A percentile compares a stretch with the other conserved stretches of the same genome.
Conservation (phyloP, 64 coral and sea anemone genomes). For the Actinia tenebrosa region DNA sequence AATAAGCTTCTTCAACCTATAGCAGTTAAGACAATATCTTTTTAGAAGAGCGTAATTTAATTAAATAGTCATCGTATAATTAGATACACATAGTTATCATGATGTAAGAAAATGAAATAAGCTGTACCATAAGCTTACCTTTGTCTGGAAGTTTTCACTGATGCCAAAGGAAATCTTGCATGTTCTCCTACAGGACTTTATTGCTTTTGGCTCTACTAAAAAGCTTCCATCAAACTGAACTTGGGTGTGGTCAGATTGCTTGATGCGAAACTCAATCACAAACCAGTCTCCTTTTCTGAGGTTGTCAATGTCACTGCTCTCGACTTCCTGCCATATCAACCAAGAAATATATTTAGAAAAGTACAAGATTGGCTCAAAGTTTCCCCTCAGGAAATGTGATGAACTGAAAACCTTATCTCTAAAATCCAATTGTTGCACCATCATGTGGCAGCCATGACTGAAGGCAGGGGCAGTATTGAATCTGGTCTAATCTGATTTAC, state of each 20-base stretch:
- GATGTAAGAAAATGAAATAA: neutral
- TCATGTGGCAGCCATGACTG: no score
- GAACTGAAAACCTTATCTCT: no score
- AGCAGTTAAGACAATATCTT: no score
- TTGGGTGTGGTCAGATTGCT: neutral
- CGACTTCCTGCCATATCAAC: constrained; percentile 26
- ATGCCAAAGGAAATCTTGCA: constrained; percentile 33
- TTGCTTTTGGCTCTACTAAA: constrained; percentile 38
- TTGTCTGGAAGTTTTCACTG: constrained; percentile 28
- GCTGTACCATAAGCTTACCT: constrained; percentile 11
- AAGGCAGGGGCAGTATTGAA: no score
- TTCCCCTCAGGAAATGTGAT: no score
- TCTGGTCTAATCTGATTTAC: no score
- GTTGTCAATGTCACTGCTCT: constrained; percentile 29
- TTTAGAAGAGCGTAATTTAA: no score
- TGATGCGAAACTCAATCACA: constrained; percentile 57
- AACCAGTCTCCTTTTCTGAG: constrained; percentile 52
- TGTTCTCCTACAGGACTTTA: neutral
- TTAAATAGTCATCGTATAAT: no score
- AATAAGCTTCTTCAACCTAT: no score
- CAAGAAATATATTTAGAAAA: neutral
- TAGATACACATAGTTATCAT: no score
- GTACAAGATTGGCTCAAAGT: neutral
- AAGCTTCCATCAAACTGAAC: constrained; percentile 40
- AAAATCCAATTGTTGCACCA: no score